Evolutionary conservation across 1,140 invertebrate genomes (phyloP), one percentile per base, ranked within the genome.

Genomic region (Leptopilina boulardi): DNA sequence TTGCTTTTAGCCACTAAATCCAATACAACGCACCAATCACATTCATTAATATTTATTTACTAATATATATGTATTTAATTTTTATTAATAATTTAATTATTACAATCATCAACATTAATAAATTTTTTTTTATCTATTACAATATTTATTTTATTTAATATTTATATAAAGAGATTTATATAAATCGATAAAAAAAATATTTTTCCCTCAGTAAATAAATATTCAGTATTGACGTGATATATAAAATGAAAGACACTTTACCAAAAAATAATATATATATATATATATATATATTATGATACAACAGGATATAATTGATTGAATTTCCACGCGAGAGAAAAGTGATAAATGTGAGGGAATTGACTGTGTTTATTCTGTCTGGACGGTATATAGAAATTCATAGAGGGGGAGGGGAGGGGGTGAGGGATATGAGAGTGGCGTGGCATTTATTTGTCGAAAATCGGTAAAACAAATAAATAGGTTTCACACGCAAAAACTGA

Each of bases 381-480:
- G 59, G 11, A n/a, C 26, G 59, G 34, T 38, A n/a, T 66, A 66
- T 30, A 23, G 13, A 66, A 34, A 66, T 66, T 66, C 56, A 30
- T 3, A 30, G 26, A 30, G 26, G 5, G 26, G 54, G 9, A 26
- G 21, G 6, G 15, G 23, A 59, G 13, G 15, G 13, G 21, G 8
- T 8, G 11, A 30, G 6, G 13, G 26, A 30, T n/a, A n/a, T n/a
- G 59, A n/a, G 13, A 66, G 13, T 66, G 26, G 26, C 23, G 59
- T 66, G 23, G 26, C 59, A 66, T 66, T 66, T 66, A 66, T 66
- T 66, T 66, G 59, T 30, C 59, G 59, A 66, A 66, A 66, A 66
- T 66, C 59, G 59, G 23, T 13, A 30, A 66, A 66, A 34, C 59
- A 66, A 66, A 66, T 66, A 66, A 30, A 66, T n/a, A 66, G 59